Base-by-base conservation (phyloP, 1,140 invertebrate genomes). In the Bombus sibiricus region DNA sequence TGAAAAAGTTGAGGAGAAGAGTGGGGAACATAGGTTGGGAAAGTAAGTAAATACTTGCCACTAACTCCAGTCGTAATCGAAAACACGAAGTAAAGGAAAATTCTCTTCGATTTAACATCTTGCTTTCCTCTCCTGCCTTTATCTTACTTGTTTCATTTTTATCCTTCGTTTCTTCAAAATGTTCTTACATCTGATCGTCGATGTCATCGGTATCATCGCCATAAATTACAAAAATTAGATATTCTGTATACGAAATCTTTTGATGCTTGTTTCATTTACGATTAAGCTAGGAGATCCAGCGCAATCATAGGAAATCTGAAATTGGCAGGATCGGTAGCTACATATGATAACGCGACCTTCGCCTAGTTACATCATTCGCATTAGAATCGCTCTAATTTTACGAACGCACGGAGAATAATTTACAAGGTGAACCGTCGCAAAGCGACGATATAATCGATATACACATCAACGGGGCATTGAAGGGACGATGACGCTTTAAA, bases 301-400 rank as follows among this genome's bases (percentile, higher is more conserved):
- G 39, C 64, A 81, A 72, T 37, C 13, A 47, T 68, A 74, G 62
- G 39, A 57, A 74, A 74, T 59, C 32, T 83, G 73, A 34, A 59
- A 74, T 68, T 37, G 59, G 5, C 22, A 53, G 57, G 62, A n/a
- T 76, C 79, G 66, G 39, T 77, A 32, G 10, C 37, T 69, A 18
- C 53, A n/a, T 39, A 47, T n/a, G 64, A 84, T 84, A 84, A 84
- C 68, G 39, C 28, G 59, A n/a, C 87, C 87, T 79, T 88, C 79
- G 57, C 80, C 80, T 25, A 39, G 15, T 79, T 87, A 9, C 43
- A 75, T 84, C 76, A 77, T 39, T 64, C 78, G 64, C 77, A 34
- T 22, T 77, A 25, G 71, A 82, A 64, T 73, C 78, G 76, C 47
- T 79, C 80, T 78, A 87, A 88, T 80, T 81, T 66, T 32, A 39